Evolutionary conservation across 2,888 invertebrate species (phyloP).

Genomic region (Nudaria mundana): DNA sequence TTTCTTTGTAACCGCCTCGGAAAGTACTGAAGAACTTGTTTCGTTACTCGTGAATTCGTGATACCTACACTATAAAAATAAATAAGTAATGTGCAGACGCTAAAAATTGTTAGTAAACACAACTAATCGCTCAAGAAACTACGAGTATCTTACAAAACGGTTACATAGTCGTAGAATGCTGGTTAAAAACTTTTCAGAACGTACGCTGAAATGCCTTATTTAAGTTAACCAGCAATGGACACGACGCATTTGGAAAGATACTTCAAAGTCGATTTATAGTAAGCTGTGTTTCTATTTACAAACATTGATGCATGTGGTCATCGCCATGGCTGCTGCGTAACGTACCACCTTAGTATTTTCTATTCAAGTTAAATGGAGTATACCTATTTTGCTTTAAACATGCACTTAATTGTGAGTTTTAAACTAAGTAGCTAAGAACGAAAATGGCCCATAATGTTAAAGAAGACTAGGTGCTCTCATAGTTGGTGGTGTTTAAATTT

Average conservation of each 20-base stretch:
- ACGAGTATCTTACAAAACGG: too few species aligned
- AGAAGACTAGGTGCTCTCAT: conserved; percentile 56
- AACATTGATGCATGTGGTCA: conserved; percentile 81
- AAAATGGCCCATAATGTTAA: conserved; percentile 38
- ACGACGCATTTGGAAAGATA: conserved; percentile 42
- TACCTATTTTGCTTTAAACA: conserved; percentile 22
- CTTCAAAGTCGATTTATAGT: conserved; percentile 55
- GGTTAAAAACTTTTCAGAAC: conserved; percentile 39
- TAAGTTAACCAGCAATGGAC: conserved; percentile 47
- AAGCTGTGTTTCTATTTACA: conserved; percentile 76
- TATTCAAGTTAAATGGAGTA: conserved; percentile 58
- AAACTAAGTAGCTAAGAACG: conserved; percentile 39
- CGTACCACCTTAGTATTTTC: conserved; percentile 71
- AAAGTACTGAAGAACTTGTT: conserved; percentile 28
- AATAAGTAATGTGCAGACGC: conserved; percentile 18
- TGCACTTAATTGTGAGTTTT: conserved; percentile 40
- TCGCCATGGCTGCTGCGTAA: conserved; percentile 77
- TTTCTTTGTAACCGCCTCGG: conserved; percentile 50
- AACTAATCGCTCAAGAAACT: conserved; percentile 44
- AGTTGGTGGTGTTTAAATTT: conserved; percentile 74
- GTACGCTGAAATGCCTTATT: conserved; percentile 41
- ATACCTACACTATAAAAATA: conserved; percentile 26
- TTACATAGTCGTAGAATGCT: too few species aligned
- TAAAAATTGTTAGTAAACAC: conserved; percentile 68
- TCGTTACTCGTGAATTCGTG: conserved; percentile 28